Conservation (phyloP, 2,888 invertebrate species). For the Lycia hirtaria region DNA sequence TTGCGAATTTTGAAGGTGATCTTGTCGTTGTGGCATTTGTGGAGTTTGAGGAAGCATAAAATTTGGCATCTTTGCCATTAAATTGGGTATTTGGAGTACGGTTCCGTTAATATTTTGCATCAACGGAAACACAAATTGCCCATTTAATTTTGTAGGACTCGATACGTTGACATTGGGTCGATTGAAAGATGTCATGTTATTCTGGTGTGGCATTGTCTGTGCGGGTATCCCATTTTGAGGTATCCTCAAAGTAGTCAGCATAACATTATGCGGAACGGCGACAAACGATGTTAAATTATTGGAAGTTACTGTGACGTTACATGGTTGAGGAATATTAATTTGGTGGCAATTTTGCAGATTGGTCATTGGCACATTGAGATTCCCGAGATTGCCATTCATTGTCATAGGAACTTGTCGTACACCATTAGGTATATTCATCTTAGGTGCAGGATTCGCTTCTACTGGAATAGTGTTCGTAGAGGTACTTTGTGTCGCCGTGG, state of each 20-base stretch:
- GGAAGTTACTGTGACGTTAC: conserved; percentile 72
- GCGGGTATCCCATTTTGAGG: conserved; percentile 78
- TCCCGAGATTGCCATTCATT: conserved; percentile 68
- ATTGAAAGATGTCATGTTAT: conserved; percentile 70
- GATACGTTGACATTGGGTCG: conserved; percentile 74
- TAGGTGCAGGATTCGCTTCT: conserved; percentile 72
- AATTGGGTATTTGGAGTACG: conserved; percentile 87
- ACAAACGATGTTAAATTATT: conserved; percentile 77
- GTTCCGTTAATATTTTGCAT: conserved; percentile 86
- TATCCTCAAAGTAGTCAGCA: conserved; percentile 85
- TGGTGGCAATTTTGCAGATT: conserved; percentile 78
- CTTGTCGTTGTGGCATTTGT: conserved; percentile 69
- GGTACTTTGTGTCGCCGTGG: conserved; percentile 58
- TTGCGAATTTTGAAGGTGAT: conserved; percentile 69
- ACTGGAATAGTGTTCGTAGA: conserved; percentile 54
- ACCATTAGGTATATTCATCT: conserved; percentile 74
- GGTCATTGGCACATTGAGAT: conserved; percentile 71
- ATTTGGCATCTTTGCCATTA: conserved; percentile 85
- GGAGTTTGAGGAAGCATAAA: conserved; percentile 75
- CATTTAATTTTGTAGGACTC: conserved; percentile 79
- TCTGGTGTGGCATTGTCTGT: conserved; percentile 70
- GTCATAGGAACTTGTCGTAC: conserved; percentile 74
- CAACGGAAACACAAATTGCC: conserved; percentile 85
- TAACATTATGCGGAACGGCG: conserved; percentile 82
- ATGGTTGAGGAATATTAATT: conserved; percentile 72